Base-by-base conservation (phyloP, 2,113 vertebrate genomes). In the Dicaeum eximium region DNA sequence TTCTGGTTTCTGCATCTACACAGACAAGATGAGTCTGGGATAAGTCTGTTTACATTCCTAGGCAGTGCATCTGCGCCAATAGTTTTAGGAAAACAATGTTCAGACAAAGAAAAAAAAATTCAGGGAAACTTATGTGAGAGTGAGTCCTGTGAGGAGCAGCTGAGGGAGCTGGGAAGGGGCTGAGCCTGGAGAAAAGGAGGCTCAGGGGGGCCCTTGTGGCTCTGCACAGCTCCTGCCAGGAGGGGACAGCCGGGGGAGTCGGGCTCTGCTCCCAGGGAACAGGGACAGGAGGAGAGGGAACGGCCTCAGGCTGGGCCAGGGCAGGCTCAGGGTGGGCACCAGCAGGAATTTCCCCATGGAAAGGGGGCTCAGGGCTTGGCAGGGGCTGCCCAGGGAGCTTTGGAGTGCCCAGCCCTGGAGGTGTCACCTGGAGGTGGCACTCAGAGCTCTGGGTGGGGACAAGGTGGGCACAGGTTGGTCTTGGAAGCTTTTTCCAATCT, bases 391-490 rank as follows among this genome's bases (percentile, higher is more conserved):
- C 40, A 10, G 28, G 50, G n/a, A 33, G 47, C 11, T 11, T 35
- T 37, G 67, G 10, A 37, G 38, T 37, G 1, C 3, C 33, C 48
- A 28, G 45, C 11, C 38, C 33, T 62, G 38, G 13, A 28, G 18
- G 48, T 47, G 58, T 2, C 50, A 12, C 1, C 28, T 56, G 80
- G 27, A 37, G 1, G 6, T 40, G 40, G 22, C 28, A 23, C 58
- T 38, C 4, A 13, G 69, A 0, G 69, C 28, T 30, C 22, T n/a
- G 60, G 24, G 35, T 57, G 44, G 44, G 60, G 25, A 66, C 21
- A 31, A 1, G 30, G 19, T n/a, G 35, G 24, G 10, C 13, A 51
- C 6, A 6, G 4, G 4, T 1, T 48, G 35, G 10, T 9, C 7
- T 57, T 40, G 44, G 51, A 58, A 24, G 25, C 2, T 20, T 75